Conservation (phyloP, 2,888 invertebrate species). For the Aphidoletes aphidimyza region DNA sequence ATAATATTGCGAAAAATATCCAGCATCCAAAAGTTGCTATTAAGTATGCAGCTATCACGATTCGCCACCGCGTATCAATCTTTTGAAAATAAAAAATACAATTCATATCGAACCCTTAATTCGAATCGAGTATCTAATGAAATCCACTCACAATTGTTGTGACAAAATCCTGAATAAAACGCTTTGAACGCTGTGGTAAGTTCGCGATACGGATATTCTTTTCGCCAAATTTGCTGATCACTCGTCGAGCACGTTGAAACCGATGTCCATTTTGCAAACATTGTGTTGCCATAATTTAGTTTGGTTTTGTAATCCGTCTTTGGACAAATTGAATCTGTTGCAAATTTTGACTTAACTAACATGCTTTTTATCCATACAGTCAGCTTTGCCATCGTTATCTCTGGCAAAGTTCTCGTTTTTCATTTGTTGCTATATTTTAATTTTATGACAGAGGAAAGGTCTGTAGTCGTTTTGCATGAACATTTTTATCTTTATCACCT, state of each 20-base stretch:
- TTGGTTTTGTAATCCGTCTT: too few relatives aligned
- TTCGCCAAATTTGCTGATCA: slow-evolving; percentile 64
- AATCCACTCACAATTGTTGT: slow-evolving; percentile 88
- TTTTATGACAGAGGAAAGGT: too few relatives aligned
- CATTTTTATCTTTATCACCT: neutral
- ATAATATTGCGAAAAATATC: slow-evolving; percentile 68
- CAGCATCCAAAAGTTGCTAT: slow-evolving; percentile 87
- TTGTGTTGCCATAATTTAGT: neutral
- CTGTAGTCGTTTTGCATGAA: too few relatives aligned
- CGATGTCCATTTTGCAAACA: neutral
- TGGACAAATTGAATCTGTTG: too few relatives aligned
- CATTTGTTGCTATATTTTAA: neutral
- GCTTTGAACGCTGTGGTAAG: slow-evolving; percentile 76
- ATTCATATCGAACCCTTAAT: slow-evolving; percentile 19
- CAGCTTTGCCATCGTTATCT: neutral
- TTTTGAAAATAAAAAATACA: slow-evolving; percentile 57
- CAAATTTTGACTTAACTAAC: neutral
- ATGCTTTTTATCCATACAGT: too few relatives aligned
- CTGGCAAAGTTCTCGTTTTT: neutral
- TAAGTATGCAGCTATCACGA: slow-evolving; percentile 87
- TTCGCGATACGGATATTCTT: slow-evolving; percentile 64
- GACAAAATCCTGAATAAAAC: slow-evolving; percentile 84
- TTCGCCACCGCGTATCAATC: slow-evolving; percentile 84
- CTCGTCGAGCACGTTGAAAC: slow-evolving; percentile 58
- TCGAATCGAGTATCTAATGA: neutral